These are phyloP conservation scores for Porites lutea DNA, from an alignment of 64 coral and sea anemone species.

Conservation along the genomic window DNA sequence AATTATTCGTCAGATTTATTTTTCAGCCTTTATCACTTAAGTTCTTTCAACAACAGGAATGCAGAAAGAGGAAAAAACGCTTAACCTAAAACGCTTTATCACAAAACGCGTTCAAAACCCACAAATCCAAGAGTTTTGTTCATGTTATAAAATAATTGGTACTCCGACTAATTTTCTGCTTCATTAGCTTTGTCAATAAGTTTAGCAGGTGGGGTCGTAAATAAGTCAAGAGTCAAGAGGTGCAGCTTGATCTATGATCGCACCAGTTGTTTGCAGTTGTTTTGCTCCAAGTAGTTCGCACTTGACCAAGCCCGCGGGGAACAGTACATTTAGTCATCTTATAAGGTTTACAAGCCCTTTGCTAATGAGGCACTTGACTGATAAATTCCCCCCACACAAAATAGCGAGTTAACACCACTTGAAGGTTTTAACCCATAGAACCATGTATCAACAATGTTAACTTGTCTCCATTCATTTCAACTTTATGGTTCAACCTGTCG, in stretches of 20 bases:
- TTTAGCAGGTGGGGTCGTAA: constrained; percentile 13
- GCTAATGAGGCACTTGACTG: not conserved
- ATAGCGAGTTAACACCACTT: not conserved
- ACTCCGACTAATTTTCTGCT: constrained; percentile 31
- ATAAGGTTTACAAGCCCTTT: not conserved
- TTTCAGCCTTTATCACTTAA: too few relatives aligned
- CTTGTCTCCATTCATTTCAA: not conserved
- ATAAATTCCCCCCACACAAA: not conserved
- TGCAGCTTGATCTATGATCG: constrained; percentile 44
- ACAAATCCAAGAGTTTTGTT: not conserved
- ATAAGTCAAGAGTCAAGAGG: constrained; percentile 30
- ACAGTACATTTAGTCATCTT: not conserved
- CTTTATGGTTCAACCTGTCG: not conserved
- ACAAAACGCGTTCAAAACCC: not conserved
- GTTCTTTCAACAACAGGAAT: too few relatives aligned
- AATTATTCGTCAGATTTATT: too few relatives aligned
- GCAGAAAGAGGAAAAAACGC: too few relatives aligned
- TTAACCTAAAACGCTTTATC: not conserved
- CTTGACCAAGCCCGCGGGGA: not conserved
- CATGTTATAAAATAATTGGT: constrained; percentile 1
- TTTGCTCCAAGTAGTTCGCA: not conserved
- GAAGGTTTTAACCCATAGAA: not conserved
- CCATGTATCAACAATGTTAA: not conserved
- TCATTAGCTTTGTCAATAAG: constrained; percentile 28
- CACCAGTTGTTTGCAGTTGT: constrained; percentile 23